A percentile compares a stretch with the other conserved stretches of the same genome.
Conservation (phyloP, 2,113 vertebrate genomes). For the Harpagus bidentatus region DNA sequence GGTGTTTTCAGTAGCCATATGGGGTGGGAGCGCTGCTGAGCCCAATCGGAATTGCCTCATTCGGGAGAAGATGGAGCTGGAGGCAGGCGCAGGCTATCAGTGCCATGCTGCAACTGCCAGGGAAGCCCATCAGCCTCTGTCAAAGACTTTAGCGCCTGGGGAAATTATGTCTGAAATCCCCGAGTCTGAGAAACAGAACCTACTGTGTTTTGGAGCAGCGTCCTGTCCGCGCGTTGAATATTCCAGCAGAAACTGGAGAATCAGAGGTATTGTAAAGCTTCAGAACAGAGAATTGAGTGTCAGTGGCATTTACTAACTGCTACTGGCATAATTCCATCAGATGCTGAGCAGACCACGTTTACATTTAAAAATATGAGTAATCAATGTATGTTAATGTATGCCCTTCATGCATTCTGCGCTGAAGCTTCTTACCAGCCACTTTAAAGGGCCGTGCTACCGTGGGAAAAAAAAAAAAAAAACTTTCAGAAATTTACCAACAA, state of each 20-base stretch:
- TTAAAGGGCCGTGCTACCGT: not conserved
- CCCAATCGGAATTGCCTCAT: not conserved
- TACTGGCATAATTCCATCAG: constrained; percentile 22
- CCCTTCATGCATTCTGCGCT: not conserved
- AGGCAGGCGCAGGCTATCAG: rapidly evolving
- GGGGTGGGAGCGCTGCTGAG: not conserved
- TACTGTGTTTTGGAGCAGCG: not conserved
- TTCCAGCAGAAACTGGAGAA: not conserved
- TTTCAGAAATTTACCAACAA: not conserved
- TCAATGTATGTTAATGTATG: constrained; percentile 35
- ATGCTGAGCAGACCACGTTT: constrained; percentile 31
- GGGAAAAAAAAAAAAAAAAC: not conserved
- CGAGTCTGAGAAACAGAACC: not conserved
- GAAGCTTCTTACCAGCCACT: not conserved
- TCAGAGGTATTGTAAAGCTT: not conserved
- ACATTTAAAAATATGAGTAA: constrained; percentile 29
- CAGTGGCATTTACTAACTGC: not conserved
- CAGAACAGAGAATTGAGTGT: not conserved
- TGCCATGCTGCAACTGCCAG: not conserved
- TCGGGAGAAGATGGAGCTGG: not conserved
- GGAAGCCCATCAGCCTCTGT: not conserved
- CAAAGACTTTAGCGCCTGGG: rapidly evolving
- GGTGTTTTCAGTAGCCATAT: not conserved
- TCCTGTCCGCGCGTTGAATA: not conserved
- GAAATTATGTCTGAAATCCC: not conserved